These are phyloP conservation scores for Ellobius talpinus DNA, from an alignment of 2,113 vertebrate genomes.

Conservation along the genomic window DNA sequence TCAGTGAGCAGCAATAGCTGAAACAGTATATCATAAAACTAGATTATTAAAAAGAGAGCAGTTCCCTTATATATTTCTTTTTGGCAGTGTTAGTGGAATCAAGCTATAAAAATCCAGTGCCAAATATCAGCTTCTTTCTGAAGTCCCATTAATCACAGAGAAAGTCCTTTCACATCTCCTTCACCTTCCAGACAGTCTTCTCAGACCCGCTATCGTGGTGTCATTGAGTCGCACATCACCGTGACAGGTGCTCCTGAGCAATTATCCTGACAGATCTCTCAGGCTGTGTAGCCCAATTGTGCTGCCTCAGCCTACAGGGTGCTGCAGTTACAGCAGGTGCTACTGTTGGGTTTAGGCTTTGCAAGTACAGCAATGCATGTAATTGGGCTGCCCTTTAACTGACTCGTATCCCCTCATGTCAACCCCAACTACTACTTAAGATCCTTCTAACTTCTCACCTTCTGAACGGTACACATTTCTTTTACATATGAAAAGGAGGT, in stretches of 20 bases:
- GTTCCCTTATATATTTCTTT: background rate
- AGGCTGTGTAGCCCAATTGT: background rate
- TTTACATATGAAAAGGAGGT: background rate
- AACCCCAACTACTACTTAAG: background rate
- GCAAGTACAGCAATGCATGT: background rate
- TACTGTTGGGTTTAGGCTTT: background rate
- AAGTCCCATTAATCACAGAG: background rate
- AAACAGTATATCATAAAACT: background rate
- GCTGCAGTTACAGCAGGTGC: background rate
- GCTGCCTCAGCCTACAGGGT: too few species aligned
- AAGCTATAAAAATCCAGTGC: background rate
- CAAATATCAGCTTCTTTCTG: background rate
- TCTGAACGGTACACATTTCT: background rate
- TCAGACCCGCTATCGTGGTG: background rate
- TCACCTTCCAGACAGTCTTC: background rate
- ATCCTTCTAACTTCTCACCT: background rate
- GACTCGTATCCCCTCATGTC: background rate
- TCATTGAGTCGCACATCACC: background rate
- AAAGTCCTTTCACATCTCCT: background rate
- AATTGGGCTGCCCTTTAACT: background rate
- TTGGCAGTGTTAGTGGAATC: background rate
- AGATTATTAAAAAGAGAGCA: background rate
- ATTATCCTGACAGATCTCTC: background rate
- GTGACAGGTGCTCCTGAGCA: background rate
- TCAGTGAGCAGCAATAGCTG: background rate